Evolutionary conservation across 1,140 invertebrate species (phyloP).

Genomic region (Carposina sasakii): DNA sequence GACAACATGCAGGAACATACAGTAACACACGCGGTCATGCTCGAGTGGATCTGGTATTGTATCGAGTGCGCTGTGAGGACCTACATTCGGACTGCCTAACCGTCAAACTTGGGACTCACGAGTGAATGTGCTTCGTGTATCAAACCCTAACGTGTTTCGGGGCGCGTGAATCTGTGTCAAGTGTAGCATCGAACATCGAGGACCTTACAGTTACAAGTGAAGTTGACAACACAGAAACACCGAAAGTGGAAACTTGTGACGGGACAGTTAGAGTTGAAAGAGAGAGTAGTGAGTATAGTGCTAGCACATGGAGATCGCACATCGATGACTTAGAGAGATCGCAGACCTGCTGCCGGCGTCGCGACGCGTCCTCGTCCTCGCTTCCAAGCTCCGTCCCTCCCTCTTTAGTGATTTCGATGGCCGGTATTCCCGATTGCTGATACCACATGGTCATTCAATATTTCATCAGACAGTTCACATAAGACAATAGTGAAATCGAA

Average conservation of each 20-base stretch:
- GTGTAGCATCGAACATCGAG: constrained; percentile 47
- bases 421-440: constrained; percentile 72
- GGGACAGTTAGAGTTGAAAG: constrained; percentile 34
- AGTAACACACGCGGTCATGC: constrained; percentile 56
- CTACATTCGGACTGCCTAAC: constrained; percentile 30
- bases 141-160: constrained; percentile 36
- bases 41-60: too few species aligned
- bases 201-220: constrained; percentile 48
- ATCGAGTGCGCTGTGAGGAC: constrained; percentile 59
- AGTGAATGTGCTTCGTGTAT: constrained; percentile 25
- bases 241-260: constrained; percentile 62
- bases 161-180: constrained; percentile 44
- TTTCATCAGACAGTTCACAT: constrained; percentile 44
- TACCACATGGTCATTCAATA: constrained; percentile 61
- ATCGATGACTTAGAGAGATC: constrained; percentile 65
- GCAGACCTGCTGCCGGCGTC: constrained; percentile 71
- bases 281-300: constrained; percentile 63
- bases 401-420: constrained; percentile 92
- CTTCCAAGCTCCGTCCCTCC: constrained; percentile 71
- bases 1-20: constrained; percentile 67
- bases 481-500: constrained; percentile 37
- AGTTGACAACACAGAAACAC: constrained; percentile 60
- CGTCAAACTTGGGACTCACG: constrained; percentile 7
- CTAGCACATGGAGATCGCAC: constrained; percentile 67
- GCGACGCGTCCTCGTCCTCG: constrained; percentile 72